Percentiles rank a stretch among this genome's conserved stretches.
Evolutionary conservation across 1,140 invertebrate species (phyloP).

Genomic region (Rhagoletis pomonella): DNA sequence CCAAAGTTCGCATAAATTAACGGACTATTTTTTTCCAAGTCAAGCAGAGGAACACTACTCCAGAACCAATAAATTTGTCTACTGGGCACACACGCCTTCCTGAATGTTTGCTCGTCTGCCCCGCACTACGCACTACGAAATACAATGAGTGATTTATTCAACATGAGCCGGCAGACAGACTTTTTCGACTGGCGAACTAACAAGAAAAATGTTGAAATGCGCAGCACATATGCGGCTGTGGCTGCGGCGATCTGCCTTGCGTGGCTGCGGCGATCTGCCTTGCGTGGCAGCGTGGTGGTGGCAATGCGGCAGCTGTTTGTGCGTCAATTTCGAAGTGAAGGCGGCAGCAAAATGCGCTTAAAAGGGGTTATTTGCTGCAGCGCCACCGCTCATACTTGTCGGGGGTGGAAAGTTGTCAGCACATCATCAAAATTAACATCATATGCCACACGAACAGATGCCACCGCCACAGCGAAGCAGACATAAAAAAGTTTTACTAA

Average conservation of each 20-base stretch:
- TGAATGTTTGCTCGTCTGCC: neutral
- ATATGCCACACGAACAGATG: constrained; percentile 48
- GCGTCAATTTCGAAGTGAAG: neutral
- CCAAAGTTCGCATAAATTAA: too few species aligned
- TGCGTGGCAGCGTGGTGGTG: neutral
- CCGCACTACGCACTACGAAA: neutral
- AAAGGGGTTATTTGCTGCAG: constrained; percentile 10
- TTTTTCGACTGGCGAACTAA: constrained; percentile 22
- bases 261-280: neutral
- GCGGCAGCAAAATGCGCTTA: constrained; percentile 14
- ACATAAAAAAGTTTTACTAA: constrained; percentile 11
- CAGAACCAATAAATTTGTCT: neutral
- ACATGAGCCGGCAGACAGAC: neutral
- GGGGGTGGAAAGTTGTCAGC: constrained; percentile 56
- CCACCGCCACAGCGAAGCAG: neutral
- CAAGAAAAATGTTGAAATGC: constrained; percentile 19
- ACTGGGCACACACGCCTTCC: neutral
- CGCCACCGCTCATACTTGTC: neutral
- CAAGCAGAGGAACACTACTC: neutral
- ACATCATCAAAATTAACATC: constrained; percentile 58
- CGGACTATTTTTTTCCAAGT: too few species aligned
- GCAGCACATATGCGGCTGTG: constrained; percentile 1
- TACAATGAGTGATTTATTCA: constrained; percentile 48
- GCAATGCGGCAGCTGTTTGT: constrained; percentile 32
- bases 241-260: neutral